Evolutionary conservation across 2,888 invertebrate genomes (phyloP), one percentile per base, ranked within the genome.

Genomic region (Furcula furcula): DNA sequence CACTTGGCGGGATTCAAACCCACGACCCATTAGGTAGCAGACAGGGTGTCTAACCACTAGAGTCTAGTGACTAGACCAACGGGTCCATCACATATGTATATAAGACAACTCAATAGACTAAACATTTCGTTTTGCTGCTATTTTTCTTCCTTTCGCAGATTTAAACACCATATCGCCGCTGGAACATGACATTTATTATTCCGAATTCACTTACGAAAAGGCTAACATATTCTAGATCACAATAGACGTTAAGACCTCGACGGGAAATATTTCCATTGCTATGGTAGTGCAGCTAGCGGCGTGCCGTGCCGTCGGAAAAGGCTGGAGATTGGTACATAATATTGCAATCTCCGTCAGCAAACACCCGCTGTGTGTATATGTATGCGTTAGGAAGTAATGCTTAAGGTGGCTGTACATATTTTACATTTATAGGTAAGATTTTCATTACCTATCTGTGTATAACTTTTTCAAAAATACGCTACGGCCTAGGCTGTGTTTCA

Each of bases 331-430:
- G 76, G 74, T 79, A 79, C 81, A 81, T 79, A 79, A 80, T 81
- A 82, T 81, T 81, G 83, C 83, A 83, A 83, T 83, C 79, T 83
- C 81, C 74, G 70, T 71, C 55, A 42, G 73, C 76, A 83, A 83
- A 83, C 77, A 82, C 55, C 63, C 55, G 49, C 63, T 65, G n/a
- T n/a, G n/a, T n/a, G n/a, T n/a, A n/a, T n/a, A n/a, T n/a, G 64
- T 73, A 63, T 77, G 76, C 73, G 72, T 76, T 75, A 63, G 72
- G 71, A 76, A 72, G 48, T 40, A 53, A 81, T 77, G 79, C 76
- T 66, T 70, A 74, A 28, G 18, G 18, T 11, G 5, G 10, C 7
- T 14, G 5, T 14, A 26, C 14, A 26, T 12, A 14, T 20, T 2
- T 7, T 20, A 2, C 7, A n/a, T 20, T 20, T n/a, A n/a, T n/a